Percentiles rank a stretch among this genome's conserved stretches.
Conservation (phyloP, 1,140 invertebrate genomes). For the Drosophila navojoa region DNA sequence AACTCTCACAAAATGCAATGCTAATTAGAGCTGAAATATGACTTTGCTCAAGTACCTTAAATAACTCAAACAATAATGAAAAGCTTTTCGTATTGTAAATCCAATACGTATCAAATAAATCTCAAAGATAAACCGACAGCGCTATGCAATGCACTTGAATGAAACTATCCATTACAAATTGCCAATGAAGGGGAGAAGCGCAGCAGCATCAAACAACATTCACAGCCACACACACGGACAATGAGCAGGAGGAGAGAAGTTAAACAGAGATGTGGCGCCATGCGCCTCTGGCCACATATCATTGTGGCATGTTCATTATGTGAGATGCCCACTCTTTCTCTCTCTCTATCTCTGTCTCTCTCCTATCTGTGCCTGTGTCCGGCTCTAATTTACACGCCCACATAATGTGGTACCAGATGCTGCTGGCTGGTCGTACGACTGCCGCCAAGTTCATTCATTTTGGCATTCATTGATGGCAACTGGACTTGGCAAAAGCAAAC, state of each 20-base stretch:
- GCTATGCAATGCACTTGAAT: too few species aligned
- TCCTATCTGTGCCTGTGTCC: neutral
- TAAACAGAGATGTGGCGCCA: slow-evolving; percentile 14
- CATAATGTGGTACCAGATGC: slow-evolving; percentile 44
- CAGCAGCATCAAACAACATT: neutral
- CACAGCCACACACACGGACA: too few species aligned
- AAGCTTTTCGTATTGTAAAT: too few species aligned
- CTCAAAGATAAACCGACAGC: too few species aligned
- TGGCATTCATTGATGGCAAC: slow-evolving; percentile 64
- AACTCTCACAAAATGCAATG: too few species aligned
- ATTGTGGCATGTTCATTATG: slow-evolving; percentile 57
- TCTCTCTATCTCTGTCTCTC: neutral
- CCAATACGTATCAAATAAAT: too few species aligned
- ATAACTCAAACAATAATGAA: too few species aligned
- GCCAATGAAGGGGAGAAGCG: too few species aligned
- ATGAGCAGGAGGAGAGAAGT: neutral
- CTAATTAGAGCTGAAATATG: too few species aligned
- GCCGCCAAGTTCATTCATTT: slow-evolving; percentile 68
- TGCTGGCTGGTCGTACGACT: slow-evolving; percentile 1
- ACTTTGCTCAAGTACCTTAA: too few species aligned
- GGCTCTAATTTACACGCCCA: slow-evolving; percentile 67
- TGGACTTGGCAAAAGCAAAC: slow-evolving; percentile 8
- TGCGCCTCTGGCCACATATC: slow-evolving; percentile 22
- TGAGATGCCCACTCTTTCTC: neutral
- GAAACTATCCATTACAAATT: too few species aligned